Base-by-base conservation (phyloP, 2,888 invertebrate genomes). In the Acronicta alni region DNA sequence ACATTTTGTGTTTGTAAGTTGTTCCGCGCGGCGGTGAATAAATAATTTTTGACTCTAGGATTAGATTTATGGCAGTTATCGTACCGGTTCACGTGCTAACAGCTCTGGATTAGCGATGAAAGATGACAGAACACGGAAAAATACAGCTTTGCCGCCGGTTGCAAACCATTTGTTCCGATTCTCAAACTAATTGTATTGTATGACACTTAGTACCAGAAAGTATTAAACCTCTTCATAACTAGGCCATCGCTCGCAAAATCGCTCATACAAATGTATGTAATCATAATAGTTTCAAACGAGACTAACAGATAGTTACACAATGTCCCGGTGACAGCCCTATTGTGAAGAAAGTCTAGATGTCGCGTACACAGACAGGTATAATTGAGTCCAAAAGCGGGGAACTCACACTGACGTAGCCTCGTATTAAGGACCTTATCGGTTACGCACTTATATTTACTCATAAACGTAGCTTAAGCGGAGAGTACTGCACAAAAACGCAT, bases 401-500 rank as follows among this genome's bases (percentile, higher is more conserved):
- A 81, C 75, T 47, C 80, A 81, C 79, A 80, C 78, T 58, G 63
- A 64, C 57, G 55, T 30, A 57, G 55, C 41, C 57, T 57, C 59
- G 79, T 79, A 83, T 83, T 85, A 84, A 84, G 82, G 78, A 78
- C 82, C 80, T 85, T 88, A 88, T 87, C 86, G 87, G 90, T 85
- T 89, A 93, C 93, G 93, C 93, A 93, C 89, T 92, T 91, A 89
- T 91, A 89, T 91, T 88, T 89, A 85, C 85, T 85, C 86, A 88
- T 89, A 87, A 90, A 89, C 89, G 85, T 89, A 88, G 89, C 86
- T 86, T 83, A 85, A 86, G 87, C 84, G 83, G 83, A 84, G 87
- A 86, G 87, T 86, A 84, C 81, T 91, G 92, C 91, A 93, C 92
- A 94, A 94, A 94, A 93, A 93, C 93, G 94, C 94, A 94, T 93